phyloP scores from a whole-genome alignment of 2,113 vertebrate genomes.

The Melanotaenia duboulayi region DNA sequence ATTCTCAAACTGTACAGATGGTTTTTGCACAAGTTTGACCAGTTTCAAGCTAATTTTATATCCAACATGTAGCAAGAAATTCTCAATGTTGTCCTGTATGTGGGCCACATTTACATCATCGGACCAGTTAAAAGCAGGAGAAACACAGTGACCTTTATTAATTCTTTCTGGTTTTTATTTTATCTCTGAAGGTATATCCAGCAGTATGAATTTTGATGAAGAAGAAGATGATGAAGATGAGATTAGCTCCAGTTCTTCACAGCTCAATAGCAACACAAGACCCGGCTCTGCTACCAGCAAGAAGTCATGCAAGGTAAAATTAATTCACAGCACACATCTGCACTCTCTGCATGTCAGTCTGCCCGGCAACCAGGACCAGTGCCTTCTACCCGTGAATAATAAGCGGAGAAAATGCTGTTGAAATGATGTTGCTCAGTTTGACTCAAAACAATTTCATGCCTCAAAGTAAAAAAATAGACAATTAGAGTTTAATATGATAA shows the following conservation, averaged over 20 bases:
- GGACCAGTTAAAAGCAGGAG: not conserved
- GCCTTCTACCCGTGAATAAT: not conserved
- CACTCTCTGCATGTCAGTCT: constrained; percentile 2
- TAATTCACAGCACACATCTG: not conserved
- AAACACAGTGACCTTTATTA: not conserved
- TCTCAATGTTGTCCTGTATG: too few species aligned
- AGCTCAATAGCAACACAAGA: constrained; percentile 95
- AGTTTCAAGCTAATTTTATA: too few species aligned
- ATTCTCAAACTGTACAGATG: too few species aligned
- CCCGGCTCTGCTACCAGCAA: constrained; percentile 96
- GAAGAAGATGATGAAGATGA: constrained; percentile 97
- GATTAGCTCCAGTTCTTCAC: constrained; percentile 96
- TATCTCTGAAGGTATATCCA: constrained; percentile 91
- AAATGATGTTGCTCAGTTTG: not conserved
- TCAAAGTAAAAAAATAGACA: constrained; percentile 11
- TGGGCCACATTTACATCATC: too few species aligned
- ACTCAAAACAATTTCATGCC: not conserved
- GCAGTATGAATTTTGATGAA: constrained; percentile 98
- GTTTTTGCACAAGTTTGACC: too few species aligned
- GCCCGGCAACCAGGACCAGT: not conserved
- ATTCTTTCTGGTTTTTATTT: not conserved
- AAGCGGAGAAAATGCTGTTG: not conserved
- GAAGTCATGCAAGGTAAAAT: constrained; percentile 91
- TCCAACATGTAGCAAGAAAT: too few species aligned
- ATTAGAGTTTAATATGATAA: not conserved